A percentile compares a stretch with the other conserved stretches of the same genome.
Evolutionary conservation across 2,888 invertebrate genomes (phyloP).

Genomic region (Drosophila nr. fundita): DNA sequence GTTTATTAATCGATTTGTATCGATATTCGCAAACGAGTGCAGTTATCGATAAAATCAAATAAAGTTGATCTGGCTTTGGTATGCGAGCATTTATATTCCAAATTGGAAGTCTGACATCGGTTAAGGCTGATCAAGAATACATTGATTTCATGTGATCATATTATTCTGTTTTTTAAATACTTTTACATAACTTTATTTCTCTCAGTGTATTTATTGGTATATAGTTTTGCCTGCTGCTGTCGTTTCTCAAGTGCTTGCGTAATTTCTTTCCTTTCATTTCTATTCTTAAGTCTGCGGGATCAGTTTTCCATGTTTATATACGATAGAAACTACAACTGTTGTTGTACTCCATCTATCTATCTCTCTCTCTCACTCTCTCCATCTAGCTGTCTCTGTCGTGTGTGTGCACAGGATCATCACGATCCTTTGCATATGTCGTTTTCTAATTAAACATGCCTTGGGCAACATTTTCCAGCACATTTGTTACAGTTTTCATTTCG

Average conservation of each 20-base stretch:
- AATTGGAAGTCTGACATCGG: not conserved
- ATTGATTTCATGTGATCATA: not conserved
- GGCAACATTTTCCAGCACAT: conserved; percentile 34
- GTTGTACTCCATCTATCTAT: conserved; percentile 10
- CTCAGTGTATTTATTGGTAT: not conserved
- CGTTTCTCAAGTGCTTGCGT: conserved; percentile 72
- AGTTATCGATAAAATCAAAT: not conserved
- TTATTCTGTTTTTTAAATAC: not conserved
- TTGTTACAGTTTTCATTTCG: conserved; percentile 63
- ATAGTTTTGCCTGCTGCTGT: conserved; percentile 38
- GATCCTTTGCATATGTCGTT: conserved; percentile 70
- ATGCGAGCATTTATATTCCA: not conserved
- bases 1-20: not conserved
- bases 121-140: not conserved
- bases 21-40: not conserved
- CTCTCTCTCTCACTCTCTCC: conserved; percentile 8
- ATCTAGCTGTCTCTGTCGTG: conserved; percentile 7
- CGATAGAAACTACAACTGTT: conserved; percentile 38
- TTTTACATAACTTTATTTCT: not conserved
- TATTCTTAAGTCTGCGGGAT: conserved; percentile 54
- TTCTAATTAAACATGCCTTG: conserved; percentile 68
- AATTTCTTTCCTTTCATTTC: conserved; percentile 56
- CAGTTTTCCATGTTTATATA: conserved; percentile 66
- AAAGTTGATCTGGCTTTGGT: not conserved
- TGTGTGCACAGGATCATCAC: conserved; percentile 11